Base-by-base conservation (phyloP, 2,113 vertebrate species). In the Aspiorhynchus laticeps region DNA sequence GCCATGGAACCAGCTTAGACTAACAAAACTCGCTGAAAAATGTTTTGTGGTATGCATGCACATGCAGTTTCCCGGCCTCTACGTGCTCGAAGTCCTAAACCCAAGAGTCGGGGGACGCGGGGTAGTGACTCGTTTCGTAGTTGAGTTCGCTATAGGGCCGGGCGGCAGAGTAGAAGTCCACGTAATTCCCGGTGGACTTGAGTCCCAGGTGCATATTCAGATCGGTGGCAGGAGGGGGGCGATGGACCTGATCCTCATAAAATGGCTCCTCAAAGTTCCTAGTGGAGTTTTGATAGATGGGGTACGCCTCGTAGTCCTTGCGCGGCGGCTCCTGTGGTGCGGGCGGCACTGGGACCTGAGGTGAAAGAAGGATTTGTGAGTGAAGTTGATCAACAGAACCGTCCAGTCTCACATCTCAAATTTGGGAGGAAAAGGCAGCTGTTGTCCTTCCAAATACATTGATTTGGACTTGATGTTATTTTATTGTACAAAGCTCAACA, bases 111-210 rank as follows among this genome's bases (percentile, higher is more conserved):
- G 98, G 98, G 31, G 98, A 99, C 93, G 97, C 98, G 71, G 98
- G 98, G 94, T 99, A 99, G 96, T 99, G 98, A 95, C 98, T 99
- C 93, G 97, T 99, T 95, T 99, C 98, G 93, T 99, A 99, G 96
- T 99, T 99, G 93, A 99, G 97, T 98, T 99, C 98, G 86, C 98
- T 99, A 95, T 99, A 99, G 89, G 98, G 98, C 91, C 98, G 97
- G 93, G 98, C 98, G 65, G 98, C 98, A 1, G 98, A 99, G 94
- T 99, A 99, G 97, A 99, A 99, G 96, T 99, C 98, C 87, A 99
- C 98, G 6, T 99, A 99, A 94, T 99, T 99, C 92, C 98, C 98
- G 0, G 98, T 99, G 93, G 98, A 99, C 95, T 99, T 99, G 92
- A 99, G 97, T 93, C 98, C 98, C 96, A 99, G 97, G 91, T 99